phyloP scores from a whole-genome alignment of 2,797 vertebrate genomes.

The Harpagifer antarcticus region DNA sequence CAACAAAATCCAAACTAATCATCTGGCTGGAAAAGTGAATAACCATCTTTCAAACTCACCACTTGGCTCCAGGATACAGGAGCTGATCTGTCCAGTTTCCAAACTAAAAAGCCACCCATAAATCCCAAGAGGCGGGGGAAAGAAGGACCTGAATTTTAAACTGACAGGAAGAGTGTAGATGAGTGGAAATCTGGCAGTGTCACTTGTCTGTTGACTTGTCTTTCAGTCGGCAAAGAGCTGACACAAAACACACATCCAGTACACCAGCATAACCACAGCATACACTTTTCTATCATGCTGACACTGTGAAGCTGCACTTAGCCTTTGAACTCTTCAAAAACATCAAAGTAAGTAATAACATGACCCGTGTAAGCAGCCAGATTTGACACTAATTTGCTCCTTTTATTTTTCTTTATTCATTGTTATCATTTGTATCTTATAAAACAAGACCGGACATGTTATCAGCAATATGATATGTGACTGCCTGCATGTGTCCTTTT shows the following conservation, averaged over 20 bases:
- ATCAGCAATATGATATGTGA: conserved; percentile 5
- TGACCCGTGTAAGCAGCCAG: conserved; percentile 29
- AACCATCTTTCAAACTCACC: conserved; percentile 4
- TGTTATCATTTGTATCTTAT: neutral
- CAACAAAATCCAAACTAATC: conserved; percentile 21
- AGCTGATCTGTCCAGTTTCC: conserved; percentile 13
- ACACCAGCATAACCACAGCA: conserved; percentile 33
- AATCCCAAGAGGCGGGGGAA: neutral
- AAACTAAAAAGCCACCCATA: neutral
- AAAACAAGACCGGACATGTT: conserved; percentile 13
- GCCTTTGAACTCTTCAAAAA: conserved; percentile 55
- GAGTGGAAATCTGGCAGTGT: conserved; percentile 50
- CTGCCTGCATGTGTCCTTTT: conserved; percentile 60
- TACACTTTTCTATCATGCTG: conserved; percentile 59
- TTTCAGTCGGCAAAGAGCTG: conserved; percentile 59
- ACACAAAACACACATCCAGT: conserved; percentile 55
- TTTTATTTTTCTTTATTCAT: neutral
- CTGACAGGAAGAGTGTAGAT: conserved; percentile 38
- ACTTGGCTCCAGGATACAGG: neutral
- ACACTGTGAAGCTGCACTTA: conserved; percentile 54
- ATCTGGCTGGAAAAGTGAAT: neutral
- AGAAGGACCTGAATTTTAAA: conserved; percentile 25
- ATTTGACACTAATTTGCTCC: conserved; percentile 2
- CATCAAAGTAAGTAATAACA: conserved; percentile 33
- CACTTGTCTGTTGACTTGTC: conserved; percentile 61